Conservation (phyloP, 2,797 vertebrate genomes). For the Telmatherina bonti region DNA sequence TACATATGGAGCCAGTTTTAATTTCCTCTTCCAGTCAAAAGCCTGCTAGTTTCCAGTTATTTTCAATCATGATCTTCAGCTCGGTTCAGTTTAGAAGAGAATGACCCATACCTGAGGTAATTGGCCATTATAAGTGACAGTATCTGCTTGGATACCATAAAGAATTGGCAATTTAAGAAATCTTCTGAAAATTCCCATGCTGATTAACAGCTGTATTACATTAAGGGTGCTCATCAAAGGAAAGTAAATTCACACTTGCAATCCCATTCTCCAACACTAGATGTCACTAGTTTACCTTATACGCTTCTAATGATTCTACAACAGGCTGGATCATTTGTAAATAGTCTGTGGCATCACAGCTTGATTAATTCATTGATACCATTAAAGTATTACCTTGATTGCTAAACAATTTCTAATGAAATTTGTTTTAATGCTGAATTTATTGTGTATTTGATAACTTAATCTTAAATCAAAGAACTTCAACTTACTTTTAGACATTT, state of each 20-base stretch:
- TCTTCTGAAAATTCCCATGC: conserved; percentile 39
- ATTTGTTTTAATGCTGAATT: neutral
- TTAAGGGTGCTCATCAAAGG: conserved; percentile 21
- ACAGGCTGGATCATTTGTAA: too few relatives aligned
- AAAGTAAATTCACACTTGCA: conserved; percentile 22
- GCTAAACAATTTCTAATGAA: neutral
- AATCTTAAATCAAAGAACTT: neutral
- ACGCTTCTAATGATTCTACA: neutral
- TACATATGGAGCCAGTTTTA: neutral
- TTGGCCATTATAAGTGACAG: neutral
- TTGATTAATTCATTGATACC: neutral
- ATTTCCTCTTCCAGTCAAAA: neutral
- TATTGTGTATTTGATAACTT: conserved; percentile 2
- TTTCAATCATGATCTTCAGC: neutral
- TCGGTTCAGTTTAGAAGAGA: neutral
- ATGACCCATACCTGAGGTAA: neutral
- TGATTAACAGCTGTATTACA: conserved; percentile 19
- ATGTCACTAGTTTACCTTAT: conserved; percentile 41
- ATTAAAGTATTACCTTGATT: conserved; percentile 7
- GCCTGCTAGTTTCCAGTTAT: neutral
- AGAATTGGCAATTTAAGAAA: conserved; percentile 22
- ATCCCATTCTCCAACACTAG: conserved; percentile 58
- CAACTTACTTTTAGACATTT: neutral
- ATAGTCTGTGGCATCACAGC: neutral
- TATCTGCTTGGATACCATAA: neutral